Evolutionary conservation across 1,140 invertebrate genomes (phyloP), one percentile per base, ranked within the genome.

Genomic region (Drosophila quadrilineata): DNA sequence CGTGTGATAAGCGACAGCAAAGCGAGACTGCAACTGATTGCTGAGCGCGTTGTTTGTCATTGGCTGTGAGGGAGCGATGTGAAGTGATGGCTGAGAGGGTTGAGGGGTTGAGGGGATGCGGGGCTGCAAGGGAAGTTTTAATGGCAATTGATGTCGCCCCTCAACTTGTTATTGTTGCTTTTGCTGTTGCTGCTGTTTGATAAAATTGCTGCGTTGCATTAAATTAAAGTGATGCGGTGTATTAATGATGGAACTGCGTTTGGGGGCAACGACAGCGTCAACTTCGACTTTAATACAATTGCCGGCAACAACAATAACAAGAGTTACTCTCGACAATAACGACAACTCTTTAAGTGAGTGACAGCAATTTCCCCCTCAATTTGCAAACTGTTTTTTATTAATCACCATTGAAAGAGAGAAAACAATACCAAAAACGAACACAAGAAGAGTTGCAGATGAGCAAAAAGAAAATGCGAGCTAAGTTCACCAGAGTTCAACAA

Each of bases 151-250:
- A 74, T 84, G 31, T 67, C 58, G 49, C 40, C 57, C 53, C 79
- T 76, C 59, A 24, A 38, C 8, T 59, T 28, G 63, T 40, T 33
- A 4, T 40, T 59, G 54, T 41, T 62, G 48, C 14, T 74, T 31
- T 14, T 60, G 48, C 41, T 67, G 63, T 19, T 71, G 63, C 21
- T 84, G 72, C 45, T 68, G 68, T 62, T 71, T 84, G 70, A 74
- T 84, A 71, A 84, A 85, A 71, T 71, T 85, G 79, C 79, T 79
- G 79, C 74, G 75, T 85, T 85, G 79, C 79, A 85, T 79, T 85
- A 85, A 85, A 75, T 85, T 86, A 79, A 85, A 65, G 71, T 79
- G 75, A 85, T 85, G 79, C 63, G 79, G 74, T 85, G 59, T 79
- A 79, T 85, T 85, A 85, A 84, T 71, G 70, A 48, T 63, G 49